Base-by-base conservation (phyloP, 2,113 vertebrate genomes). In the Nesogale talazaci region DNA sequence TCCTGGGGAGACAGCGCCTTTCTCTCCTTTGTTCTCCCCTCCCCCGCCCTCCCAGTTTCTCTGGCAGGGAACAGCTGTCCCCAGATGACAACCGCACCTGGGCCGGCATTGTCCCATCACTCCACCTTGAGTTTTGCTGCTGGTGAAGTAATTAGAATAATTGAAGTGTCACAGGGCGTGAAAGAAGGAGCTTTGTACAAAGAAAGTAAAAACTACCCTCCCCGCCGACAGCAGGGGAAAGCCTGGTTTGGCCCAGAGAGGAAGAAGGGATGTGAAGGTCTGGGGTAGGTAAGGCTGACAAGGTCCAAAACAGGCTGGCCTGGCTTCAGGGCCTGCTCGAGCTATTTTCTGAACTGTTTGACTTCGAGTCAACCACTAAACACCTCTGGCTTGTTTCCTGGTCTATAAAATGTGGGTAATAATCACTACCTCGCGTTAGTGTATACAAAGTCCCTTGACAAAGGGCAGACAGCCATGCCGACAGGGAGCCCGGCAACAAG, bases 81-180 rank as follows among this genome's bases (percentile, higher is more conserved):
- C 65, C 83, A 74, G 83, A 85, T 65, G 75, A 84, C 36, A 91
- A 85, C 93, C 93, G 94, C 94, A 91, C 95, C 95, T 94, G 52
- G 61, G 38, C 86, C 25, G n/a, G n/a, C 79, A 94, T 94, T 97
- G 95, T 97, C 94, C 87, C 56, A 6, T 63, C 29, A 31, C 82
- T 77, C 59, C 59, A 57, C 88, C 81, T 86, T 65, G 86, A 42
- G 85, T 69, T 85, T 94, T 67, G 40, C 2, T 0, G 91, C 69
- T 59, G 84, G 59, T 76, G 31, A 31, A 74, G 84, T 90, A 92
- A 94, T 96, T 94, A 96, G 57, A 82, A 86, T 96, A 94, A 96
- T 91, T 91, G 94, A 93, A 91, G 79, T 46, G 74, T 79, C 67
- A 59, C 65, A 19, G 87, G 65, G 82, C 2, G 9, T 86, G 38